A percentile compares a stretch with the other conserved stretches of the same genome.
These are phyloP conservation scores for Corbicula japonica DNA, from an alignment of 2,888 invertebrate species.

Conservation along the genomic window DNA sequence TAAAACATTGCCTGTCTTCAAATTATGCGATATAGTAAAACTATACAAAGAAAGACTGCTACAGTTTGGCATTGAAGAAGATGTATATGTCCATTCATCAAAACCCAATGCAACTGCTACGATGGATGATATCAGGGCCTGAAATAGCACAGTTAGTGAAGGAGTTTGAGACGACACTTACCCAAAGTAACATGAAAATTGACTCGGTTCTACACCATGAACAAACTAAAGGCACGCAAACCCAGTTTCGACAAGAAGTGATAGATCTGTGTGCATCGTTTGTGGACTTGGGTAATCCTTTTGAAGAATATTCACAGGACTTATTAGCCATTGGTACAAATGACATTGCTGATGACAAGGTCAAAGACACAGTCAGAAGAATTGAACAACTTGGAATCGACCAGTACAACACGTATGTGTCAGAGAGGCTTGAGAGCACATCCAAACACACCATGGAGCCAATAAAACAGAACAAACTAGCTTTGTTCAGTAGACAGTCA, in stretches of 20 bases:
- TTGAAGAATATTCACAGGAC: slow-evolving; percentile 33
- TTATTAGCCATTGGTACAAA: background rate
- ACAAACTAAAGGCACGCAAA: slow-evolving; percentile 38
- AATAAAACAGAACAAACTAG: slow-evolving; percentile 12
- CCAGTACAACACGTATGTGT: background rate
- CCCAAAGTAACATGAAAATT: slow-evolving; percentile 11
- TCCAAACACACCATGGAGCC: background rate
- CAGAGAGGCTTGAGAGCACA: background rate
- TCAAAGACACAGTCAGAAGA: background rate
- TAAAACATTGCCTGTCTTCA: slow-evolving; percentile 24
- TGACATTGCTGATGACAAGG: background rate
- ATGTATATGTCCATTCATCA: background rate
- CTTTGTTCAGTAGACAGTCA: slow-evolving; percentile 7
- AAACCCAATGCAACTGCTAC: slow-evolving; percentile 50
- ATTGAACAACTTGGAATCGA: background rate
- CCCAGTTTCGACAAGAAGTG: slow-evolving; percentile 16
- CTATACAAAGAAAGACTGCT: slow-evolving; percentile 15
- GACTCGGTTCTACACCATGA: slow-evolving; percentile 22
- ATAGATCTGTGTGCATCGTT: slow-evolving; percentile 12
- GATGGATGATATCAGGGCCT: slow-evolving; percentile 75
- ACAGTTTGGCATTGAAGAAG: slow-evolving; percentile 1
- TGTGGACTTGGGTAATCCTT: slow-evolving; percentile 48
- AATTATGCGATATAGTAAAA: slow-evolving; percentile 28
- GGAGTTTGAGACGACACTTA: slow-evolving; percentile 43
- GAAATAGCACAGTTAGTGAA: slow-evolving; percentile 30